A percentile compares a stretch with the other conserved stretches of the same genome.
These are phyloP conservation scores for Drosophila melanosoma DNA, from an alignment of 2,888 invertebrate species.

Conservation along the genomic window DNA sequence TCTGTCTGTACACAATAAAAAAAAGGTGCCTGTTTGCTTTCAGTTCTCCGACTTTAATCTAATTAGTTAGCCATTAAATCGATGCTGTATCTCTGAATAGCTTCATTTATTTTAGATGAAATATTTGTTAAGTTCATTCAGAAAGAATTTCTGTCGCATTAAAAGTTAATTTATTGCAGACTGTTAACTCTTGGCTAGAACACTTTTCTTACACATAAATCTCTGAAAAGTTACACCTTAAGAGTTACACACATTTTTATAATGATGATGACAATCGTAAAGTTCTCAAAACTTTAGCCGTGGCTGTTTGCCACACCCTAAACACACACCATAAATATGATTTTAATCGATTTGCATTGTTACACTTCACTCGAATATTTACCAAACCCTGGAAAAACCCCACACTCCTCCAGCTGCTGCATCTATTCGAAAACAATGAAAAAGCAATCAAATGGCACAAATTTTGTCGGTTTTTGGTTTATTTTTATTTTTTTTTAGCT, in stretches of 20 bases:
- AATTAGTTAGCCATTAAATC: background rate
- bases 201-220: slow-evolving; percentile 5
- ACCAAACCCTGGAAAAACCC: background rate
- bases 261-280: slow-evolving; percentile 6
- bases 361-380: slow-evolving; percentile 33
- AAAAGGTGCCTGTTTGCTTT: background rate
- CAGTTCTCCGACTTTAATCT: background rate
- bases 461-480: slow-evolving; percentile 23
- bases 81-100: background rate
- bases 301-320: slow-evolving; percentile 15
- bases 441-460: slow-evolving; percentile 71
- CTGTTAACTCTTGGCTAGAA: background rate
- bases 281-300: slow-evolving; percentile 27
- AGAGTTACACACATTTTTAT: slow-evolving; percentile 9
- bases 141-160: background rate
- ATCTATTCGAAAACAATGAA: slow-evolving; percentile 75
- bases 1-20: background rate
- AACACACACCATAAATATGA: slow-evolving; percentile 64
- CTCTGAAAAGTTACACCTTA: background rate
- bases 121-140: background rate
- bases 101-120: background rate
- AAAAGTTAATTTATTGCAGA: background rate
- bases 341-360: slow-evolving; percentile 70
- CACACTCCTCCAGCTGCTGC: slow-evolving; percentile 32
- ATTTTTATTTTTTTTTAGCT: background rate